A percentile compares a stretch with the other conserved stretches of the same genome.
Evolutionary conservation across 2,888 invertebrate genomes (phyloP).

Genomic region (Bhutanitis thaidina): DNA sequence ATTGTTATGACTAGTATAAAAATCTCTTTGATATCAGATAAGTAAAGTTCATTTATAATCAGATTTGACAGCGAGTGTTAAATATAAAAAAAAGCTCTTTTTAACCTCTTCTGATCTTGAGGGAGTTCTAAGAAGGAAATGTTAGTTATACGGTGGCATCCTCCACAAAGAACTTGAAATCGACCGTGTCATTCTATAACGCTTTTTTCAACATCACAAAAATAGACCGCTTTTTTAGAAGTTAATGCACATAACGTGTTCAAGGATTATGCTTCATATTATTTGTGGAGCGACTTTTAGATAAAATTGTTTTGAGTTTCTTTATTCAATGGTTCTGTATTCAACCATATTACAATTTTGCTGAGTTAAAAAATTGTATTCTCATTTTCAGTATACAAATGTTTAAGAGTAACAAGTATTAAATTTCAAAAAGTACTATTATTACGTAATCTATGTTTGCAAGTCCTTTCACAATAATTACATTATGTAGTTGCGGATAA

Average conservation of each 20-base stretch:
- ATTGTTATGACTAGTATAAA: too few species aligned
- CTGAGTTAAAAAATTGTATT: too few species aligned
- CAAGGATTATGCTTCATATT: neutral
- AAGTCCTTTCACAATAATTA: too few species aligned
- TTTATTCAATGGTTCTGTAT: too few species aligned
- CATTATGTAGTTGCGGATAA: too few species aligned
- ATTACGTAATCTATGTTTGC: too few species aligned
- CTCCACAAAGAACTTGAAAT: constrained; percentile 15
- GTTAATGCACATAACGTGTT: constrained; percentile 17
- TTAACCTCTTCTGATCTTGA: constrained; percentile 31
- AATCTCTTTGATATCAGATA: neutral
- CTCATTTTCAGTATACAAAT: too few species aligned
- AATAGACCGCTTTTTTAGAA: constrained; percentile 16
- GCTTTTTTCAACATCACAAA: constrained; percentile 17
- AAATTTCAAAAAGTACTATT: too few species aligned
- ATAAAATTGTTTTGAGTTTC: too few species aligned
- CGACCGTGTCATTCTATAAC: constrained; percentile 18
- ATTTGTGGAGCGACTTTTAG: neutral
- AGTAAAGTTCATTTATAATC: constrained; percentile 7
- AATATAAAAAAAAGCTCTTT: constrained; percentile 32
- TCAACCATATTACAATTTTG: too few species aligned
- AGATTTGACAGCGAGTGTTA: neutral
- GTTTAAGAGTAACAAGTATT: too few species aligned
- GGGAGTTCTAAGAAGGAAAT: constrained; percentile 57
- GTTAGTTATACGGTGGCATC: constrained; percentile 26